Base-by-base conservation (phyloP, 2,888 invertebrate species). In the Sussaba pulchella region DNA sequence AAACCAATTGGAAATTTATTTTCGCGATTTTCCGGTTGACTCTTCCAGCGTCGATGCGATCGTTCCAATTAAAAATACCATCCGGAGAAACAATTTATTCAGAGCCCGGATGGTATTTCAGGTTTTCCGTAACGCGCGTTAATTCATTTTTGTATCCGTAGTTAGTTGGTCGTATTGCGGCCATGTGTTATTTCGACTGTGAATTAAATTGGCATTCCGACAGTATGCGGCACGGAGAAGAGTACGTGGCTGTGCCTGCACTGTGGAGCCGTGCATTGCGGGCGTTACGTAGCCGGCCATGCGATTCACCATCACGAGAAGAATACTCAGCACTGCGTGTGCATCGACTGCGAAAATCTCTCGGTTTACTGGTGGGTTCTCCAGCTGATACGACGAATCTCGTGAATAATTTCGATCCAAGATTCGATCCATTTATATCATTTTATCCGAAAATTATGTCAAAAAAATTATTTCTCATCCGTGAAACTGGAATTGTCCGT, bases 211-310 rank as follows among this genome's bases (percentile, higher is more conserved):
- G 71, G 64, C 71, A 71, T 77, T 77, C 64, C 81, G 47, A 67
- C 91, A 95, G 95, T 94, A 93, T 96, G 96, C 91, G 93, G 93
- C 59, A 94, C 94, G 41, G 92, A 92, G 77, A 94, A 95, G 84
- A 96, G 95, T 90, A 95, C 95, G 81, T 97, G 96, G 96, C 93
- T 97, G 84, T 97, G 97, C 89, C 93, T 97, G 84, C 93, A 94
- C 79, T 97, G 97, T 91, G 96, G 96, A 8, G 93, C 93, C 63
- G 93, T 96, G 78, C 94, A 95, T 87, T 97, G 97, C 92, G 96
- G 97, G 76, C 94, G 96, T 69, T 96, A 96, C 90, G 94, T 96
- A 76, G 95, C 95, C 83, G 96, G 95, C 8, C 97, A 97, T 92
- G 96, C 96, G 21, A 94, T 96, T 85, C 92, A 94, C 83, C 97